Conservation (phyloP, 2,888 invertebrate species). For the Tipula confusa region DNA sequence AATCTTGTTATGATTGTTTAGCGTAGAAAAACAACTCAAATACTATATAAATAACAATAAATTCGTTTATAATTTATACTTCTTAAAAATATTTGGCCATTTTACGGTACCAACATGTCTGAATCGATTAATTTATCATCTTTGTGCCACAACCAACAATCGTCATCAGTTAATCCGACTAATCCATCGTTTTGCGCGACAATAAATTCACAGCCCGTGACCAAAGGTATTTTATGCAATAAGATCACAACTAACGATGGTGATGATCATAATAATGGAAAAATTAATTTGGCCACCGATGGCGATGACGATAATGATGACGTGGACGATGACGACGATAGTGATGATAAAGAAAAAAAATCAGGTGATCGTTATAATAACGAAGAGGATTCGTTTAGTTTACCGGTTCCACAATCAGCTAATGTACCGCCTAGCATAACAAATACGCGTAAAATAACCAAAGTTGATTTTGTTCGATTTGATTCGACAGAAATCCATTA, state of each 20-base stretch:
- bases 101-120: neutral
- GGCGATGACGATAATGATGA: neutral
- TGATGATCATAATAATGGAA: neutral
- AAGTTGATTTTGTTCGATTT: conserved; percentile 35
- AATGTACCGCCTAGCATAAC: neutral
- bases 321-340: neutral
- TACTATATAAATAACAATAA: neutral
- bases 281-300: neutral
- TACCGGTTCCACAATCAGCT: neutral
- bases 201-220: neutral
- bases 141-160: neutral
- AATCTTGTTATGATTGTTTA: neutral
- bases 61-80: neutral
- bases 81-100: neutral
- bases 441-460: neutral
- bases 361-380: neutral
- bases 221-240: neutral
- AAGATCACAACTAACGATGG: neutral
- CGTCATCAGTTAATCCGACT: neutral
- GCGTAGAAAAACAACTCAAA: neutral
- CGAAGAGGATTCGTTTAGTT: neutral
- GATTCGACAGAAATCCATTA: conserved; percentile 36
- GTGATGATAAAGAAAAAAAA: conserved; percentile 25
- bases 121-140: neutral
- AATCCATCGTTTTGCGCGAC: neutral